Evolutionary conservation across 2,888 invertebrate genomes (phyloP), one percentile per base, ranked within the genome.

Genomic region (Geophilus truncorum): DNA sequence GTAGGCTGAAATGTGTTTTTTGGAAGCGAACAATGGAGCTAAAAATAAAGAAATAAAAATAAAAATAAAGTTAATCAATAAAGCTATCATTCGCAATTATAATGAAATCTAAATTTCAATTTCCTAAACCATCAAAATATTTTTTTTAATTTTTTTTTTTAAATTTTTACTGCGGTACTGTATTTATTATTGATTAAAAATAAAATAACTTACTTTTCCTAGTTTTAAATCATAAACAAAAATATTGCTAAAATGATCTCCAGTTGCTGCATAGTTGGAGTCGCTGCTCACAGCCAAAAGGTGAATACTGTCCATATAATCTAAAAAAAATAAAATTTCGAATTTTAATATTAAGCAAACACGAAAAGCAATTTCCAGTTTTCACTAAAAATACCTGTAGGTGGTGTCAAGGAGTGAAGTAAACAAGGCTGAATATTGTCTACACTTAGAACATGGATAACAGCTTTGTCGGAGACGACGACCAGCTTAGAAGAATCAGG

Each of bases 1-100:
- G 93, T 93, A 0, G 93, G 92, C 45, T 92, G 89, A 82, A 90
- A 92, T 12, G 88, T 87, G 85, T 93, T 93, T 34, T 89, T 91
- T 0, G 96, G 96, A 83, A 96, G 87, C 79, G 90, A 90, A 81
- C 91, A 90, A 80, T 89, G 85, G 83, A 89, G 87, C 85, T 89
- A n/a, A 84, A 25, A 86, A 86, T 30, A 82, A 32, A 80, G 80
- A 30, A 81, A 80, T 1, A 80, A 12, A 78, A 79, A 81, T 25
- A 78, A 78, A 79, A 30, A 80, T 78, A 57, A 77, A 57, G 45
- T 36, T 15, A 75, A n/a, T 12, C 15, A 30, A 23, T 23, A 23
- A 12, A 75, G 15, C 5, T 9, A 30, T 18, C 21, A 75, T 75
- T 75, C 23, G 4, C 15, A 30, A n/a, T n/a, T n/a, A n/a, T n/a